Conservation (phyloP, 2,113 vertebrate genomes). For the Holacanthus passer region DNA sequence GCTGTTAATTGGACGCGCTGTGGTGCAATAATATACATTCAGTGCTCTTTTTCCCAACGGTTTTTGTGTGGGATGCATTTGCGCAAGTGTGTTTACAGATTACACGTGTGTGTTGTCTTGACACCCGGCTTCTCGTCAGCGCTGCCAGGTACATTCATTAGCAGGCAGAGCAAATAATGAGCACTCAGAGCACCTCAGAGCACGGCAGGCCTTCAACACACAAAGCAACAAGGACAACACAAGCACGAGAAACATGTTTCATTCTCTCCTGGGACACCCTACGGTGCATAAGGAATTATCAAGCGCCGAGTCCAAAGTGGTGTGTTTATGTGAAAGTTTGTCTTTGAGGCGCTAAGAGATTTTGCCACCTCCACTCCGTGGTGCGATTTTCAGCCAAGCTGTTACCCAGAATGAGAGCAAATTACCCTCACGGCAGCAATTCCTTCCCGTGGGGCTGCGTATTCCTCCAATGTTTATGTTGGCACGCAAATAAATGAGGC, state of each 20-base stretch:
- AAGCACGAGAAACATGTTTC: slow-evolving; percentile 35
- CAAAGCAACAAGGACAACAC: slow-evolving; percentile 37
- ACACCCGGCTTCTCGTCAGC: slow-evolving; percentile 29
- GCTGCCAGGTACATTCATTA: slow-evolving; percentile 64
- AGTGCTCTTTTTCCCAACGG: slow-evolving; percentile 1
- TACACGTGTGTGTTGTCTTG: slow-evolving; percentile 47
- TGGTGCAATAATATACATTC: background rate
- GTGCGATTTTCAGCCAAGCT: slow-evolving; percentile 61
- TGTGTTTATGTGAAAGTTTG: slow-evolving; percentile 65
- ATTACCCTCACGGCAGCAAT: slow-evolving; percentile 61
- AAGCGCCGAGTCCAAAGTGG: slow-evolving; percentile 29
- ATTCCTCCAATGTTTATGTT: slow-evolving; percentile 67
- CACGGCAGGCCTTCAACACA: slow-evolving; percentile 28
- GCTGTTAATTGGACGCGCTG: slow-evolving; percentile 60
- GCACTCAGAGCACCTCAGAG: slow-evolving; percentile 21
- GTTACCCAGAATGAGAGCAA: slow-evolving; percentile 63
- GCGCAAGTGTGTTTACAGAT: slow-evolving; percentile 29
- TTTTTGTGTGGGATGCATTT: slow-evolving; percentile 26
- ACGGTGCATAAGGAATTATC: slow-evolving; percentile 26
- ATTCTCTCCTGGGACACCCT: slow-evolving; percentile 21
- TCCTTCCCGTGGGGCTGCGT: slow-evolving; percentile 36
- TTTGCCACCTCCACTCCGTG: slow-evolving; percentile 52
- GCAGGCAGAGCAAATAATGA: slow-evolving; percentile 62
- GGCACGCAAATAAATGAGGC: slow-evolving; percentile 57
- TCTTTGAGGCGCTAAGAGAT: slow-evolving; percentile 51